Evolutionary conservation across 2,888 invertebrate genomes (phyloP), one percentile per base, ranked within the genome.

Genomic region (Lithophane leautieri): DNA sequence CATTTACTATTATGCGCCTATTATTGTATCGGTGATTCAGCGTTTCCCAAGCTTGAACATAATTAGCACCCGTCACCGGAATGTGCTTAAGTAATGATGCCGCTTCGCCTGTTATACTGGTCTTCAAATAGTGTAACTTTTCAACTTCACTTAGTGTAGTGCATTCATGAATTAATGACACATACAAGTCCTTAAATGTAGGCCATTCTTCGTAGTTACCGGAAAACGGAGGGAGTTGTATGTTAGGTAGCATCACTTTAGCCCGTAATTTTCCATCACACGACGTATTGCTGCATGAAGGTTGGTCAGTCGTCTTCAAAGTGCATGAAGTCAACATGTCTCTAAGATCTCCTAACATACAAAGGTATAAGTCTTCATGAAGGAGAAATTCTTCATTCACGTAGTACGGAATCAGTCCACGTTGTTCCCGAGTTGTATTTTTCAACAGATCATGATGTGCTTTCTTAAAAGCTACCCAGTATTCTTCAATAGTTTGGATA

Each of bases 41-140:
- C 4, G 69, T 40, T 9, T 68, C n/a, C n/a, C n/a, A 84, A 25
- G 76, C 81, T 73, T 71, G 70, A 25, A 40, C 22, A 70, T 84
- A 83, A 66, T 84, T 85, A 28, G 28, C 63, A 19, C 66, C 65
- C 16, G 80, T 80, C 22, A 78, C 68, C 56, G 79, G 70, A 16
- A 84, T 62, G 34, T 79, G 72, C 52, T 65, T 77, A 14, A 86
- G 63, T 70, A n/a, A n/a, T n/a, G n/a, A n/a, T n/a, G n/a, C n/a
- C n/a, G n/a, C n/a, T n/a, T n/a, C n/a, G n/a, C n/a, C n/a, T n/a
- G n/a, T n/a, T n/a, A n/a, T 56, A 62, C 77, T 81, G 11, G 60
- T 70, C 66, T 85, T 85, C 56, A 85, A 74, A 65, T 87, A 85
- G 34, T 85, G 82, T 50, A 81, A 61, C 60, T 84, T 86, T 65